phyloP scores from a whole-genome alignment of 2,113 vertebrate species.

The Aspiorhynchus laticeps region DNA sequence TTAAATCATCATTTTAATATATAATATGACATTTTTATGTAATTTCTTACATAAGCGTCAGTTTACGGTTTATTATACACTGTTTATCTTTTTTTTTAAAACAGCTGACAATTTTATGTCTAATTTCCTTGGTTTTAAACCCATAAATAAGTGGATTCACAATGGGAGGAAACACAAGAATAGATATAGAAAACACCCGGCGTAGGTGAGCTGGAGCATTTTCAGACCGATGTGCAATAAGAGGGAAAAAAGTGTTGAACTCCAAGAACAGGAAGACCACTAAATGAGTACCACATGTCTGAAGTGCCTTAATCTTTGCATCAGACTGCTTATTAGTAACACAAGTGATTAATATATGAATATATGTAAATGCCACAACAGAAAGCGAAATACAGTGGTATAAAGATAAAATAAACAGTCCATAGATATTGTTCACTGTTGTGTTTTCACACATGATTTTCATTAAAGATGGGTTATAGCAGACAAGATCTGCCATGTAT shows the following conservation, averaged over 20 bases:
- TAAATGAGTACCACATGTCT: conserved; percentile 75
- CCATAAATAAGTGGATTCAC: conserved; percentile 22
- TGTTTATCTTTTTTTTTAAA: background rate
- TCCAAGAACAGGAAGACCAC: conserved; percentile 65
- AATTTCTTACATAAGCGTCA: too few relatives aligned
- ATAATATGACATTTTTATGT: too few relatives aligned
- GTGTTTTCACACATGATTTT: too few relatives aligned
- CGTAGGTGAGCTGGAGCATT: background rate
- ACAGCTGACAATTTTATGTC: background rate
- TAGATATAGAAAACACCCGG: conserved; percentile 38
- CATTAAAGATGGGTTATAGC: too few relatives aligned
- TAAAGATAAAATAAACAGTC: too few relatives aligned
- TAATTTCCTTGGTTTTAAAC: conserved; percentile 12
- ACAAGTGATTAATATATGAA: too few relatives aligned
- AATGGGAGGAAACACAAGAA: background rate
- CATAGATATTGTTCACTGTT: too few relatives aligned
- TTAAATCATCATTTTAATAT: too few relatives aligned
- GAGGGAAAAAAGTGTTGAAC: conserved; percentile 19
- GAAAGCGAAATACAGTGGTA: too few relatives aligned
- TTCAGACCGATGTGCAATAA: conserved; percentile 12
- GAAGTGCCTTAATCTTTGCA: conserved; percentile 72
- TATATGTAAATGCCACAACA: too few relatives aligned
- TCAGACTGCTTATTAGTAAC: conserved; percentile 59
- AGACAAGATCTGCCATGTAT: conserved; percentile 32
- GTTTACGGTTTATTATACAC: background rate